Percentiles rank a stretch among this genome's conserved stretches.
These are phyloP conservation scores for Reticulitermes speratus DNA, from an alignment of 1,140 invertebrate species.

Conservation along the genomic window DNA sequence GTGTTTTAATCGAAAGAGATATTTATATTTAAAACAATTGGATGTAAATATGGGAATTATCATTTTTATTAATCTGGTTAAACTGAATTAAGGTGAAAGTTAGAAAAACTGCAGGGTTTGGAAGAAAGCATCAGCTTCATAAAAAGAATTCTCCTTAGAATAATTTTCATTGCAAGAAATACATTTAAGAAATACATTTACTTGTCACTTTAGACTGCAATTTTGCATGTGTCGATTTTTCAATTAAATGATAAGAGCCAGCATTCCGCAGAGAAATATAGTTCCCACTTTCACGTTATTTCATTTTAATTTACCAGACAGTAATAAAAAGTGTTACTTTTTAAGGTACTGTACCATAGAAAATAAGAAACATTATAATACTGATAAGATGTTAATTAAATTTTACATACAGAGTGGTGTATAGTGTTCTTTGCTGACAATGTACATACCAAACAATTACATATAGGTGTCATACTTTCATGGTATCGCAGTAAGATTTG, in stretches of 20 bases:
- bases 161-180: too few species aligned
- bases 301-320: background rate
- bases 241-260: too few species aligned
- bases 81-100: background rate
- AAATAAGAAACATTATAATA: background rate
- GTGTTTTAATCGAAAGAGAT: conserved; percentile 46
- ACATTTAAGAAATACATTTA: too few species aligned
- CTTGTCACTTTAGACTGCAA: too few species aligned
- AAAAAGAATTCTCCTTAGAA: too few species aligned
- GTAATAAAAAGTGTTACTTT: background rate
- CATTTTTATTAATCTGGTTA: background rate
- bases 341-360: background rate
- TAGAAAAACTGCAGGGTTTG: background rate
- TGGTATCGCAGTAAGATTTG: background rate
- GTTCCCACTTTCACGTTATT: background rate
- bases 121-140: background rate
- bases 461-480: background rate
- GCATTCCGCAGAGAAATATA: too few species aligned
- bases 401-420: background rate
- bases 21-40: background rate
- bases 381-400: background rate
- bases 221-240: too few species aligned
- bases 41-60: background rate
- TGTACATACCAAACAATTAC: background rate
- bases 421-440: background rate